A percentile compares a stretch with the other conserved stretches of the same genome.
phyloP scores from a whole-genome alignment of 92 coral and sea anemone genomes.

The Siderastrea radians region DNA sequence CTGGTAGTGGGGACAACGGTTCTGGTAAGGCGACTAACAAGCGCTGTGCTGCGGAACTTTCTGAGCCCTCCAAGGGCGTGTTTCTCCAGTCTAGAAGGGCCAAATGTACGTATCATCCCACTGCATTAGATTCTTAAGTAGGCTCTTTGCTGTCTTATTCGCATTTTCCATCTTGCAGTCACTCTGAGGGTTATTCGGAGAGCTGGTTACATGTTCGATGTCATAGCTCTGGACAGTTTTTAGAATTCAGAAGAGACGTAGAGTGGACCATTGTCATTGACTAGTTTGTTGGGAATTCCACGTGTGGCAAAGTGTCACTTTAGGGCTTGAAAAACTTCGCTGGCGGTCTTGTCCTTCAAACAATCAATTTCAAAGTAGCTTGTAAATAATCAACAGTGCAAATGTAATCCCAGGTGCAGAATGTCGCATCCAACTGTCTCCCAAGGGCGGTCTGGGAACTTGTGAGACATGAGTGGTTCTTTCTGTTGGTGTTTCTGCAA shows the following conservation, averaged over 20 bases:
- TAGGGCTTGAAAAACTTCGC: too few relatives aligned
- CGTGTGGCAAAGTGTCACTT: too few relatives aligned
- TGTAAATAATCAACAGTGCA: slow-evolving; percentile 34
- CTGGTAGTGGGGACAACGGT: slow-evolving; percentile 31
- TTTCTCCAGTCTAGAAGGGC: slow-evolving; percentile 35
- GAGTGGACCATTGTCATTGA: slow-evolving; percentile 37
- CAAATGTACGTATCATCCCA: slow-evolving; percentile 36
- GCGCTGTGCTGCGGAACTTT: slow-evolving; percentile 30
- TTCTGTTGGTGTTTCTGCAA: slow-evolving; percentile 8
- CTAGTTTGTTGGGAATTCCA: too few relatives aligned
- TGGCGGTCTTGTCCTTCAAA: too few relatives aligned
- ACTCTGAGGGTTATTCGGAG: slow-evolving; percentile 7
- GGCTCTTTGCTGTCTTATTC: slow-evolving; percentile 11
- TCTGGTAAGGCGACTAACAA: slow-evolving; percentile 34
- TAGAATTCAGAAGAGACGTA: not conserved
- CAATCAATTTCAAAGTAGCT: slow-evolving; percentile 14
- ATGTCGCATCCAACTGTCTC: slow-evolving; percentile 42
- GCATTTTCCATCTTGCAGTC: not conserved
- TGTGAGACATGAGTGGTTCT: slow-evolving; percentile 48
- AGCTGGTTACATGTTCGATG: slow-evolving; percentile 30
- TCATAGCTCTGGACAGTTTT: not conserved
- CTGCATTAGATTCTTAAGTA: slow-evolving; percentile 23
- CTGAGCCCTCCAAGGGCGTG: slow-evolving; percentile 17
- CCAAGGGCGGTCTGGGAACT: slow-evolving; percentile 42
- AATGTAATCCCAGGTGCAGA: slow-evolving; percentile 36